Percentiles rank a stretch among this genome's conserved stretches.
These are phyloP conservation scores for Chymomyza procnemis DNA, from an alignment of 2,888 invertebrate species.

Conservation along the genomic window DNA sequence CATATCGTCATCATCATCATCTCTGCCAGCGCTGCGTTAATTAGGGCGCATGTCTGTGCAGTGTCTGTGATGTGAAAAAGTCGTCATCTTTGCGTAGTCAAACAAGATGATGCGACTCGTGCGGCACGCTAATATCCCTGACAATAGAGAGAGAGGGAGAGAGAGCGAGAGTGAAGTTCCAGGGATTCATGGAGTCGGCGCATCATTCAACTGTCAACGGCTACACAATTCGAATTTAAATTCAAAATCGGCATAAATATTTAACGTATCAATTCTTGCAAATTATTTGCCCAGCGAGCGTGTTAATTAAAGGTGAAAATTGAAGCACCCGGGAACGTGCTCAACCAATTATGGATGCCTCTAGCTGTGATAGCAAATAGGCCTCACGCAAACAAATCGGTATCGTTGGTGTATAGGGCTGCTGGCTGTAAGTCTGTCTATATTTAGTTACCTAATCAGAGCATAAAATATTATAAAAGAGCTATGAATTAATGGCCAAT, in stretches of 20 bases:
- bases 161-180: too few species aligned
- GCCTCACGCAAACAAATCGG: neutral
- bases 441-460: slow-evolving; percentile 63
- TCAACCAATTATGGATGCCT: slow-evolving; percentile 60
- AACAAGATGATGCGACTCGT: neutral
- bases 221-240: neutral
- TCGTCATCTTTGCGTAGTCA: neutral
- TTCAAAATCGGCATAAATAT: slow-evolving; percentile 49
- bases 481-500: neutral
- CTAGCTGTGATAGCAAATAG: slow-evolving; percentile 48
- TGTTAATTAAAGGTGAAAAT: slow-evolving; percentile 70
- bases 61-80: neutral
- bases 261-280: slow-evolving; percentile 47
- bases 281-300: slow-evolving; percentile 32
- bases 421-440: slow-evolving; percentile 30
- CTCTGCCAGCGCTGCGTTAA: neutral
- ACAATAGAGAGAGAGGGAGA: neutral
- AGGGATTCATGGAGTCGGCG: neutral
- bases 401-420: neutral
- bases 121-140: neutral
- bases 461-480: slow-evolving; percentile 44
- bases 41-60: neutral
- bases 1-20: neutral
- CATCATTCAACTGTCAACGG: neutral
- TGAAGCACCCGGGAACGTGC: slow-evolving; percentile 61